Evolutionary conservation across 2,888 invertebrate species (phyloP).

Genomic region (Cryptus armator): DNA sequence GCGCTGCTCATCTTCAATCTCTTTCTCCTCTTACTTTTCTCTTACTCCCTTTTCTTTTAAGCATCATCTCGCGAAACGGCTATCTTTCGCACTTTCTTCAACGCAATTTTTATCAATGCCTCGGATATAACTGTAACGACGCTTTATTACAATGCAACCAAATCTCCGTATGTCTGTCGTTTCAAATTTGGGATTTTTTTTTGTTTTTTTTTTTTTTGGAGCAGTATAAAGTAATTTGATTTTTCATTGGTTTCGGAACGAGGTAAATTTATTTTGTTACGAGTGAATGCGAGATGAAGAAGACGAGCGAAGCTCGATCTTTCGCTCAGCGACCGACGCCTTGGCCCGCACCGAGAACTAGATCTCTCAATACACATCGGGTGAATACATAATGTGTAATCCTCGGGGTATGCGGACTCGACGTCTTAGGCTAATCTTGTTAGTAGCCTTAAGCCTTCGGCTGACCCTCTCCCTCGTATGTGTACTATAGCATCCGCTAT

Average conservation of each 20-base stretch:
- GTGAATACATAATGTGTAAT: constrained; percentile 85
- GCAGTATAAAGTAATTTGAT: neutral
- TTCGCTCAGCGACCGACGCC: constrained; percentile 47
- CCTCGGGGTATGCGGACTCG: constrained; percentile 83
- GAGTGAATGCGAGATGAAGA: constrained; percentile 14
- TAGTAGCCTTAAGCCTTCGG: constrained; percentile 83
- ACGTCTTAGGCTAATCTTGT: constrained; percentile 85
- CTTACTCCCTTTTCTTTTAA: constrained; percentile 35
- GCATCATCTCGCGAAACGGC: constrained; percentile 16
- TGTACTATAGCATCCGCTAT: constrained; percentile 21
- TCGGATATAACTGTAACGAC: neutral
- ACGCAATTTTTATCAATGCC: constrained; percentile 16
- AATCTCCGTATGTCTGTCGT: too few species aligned
- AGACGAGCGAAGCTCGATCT: constrained; percentile 40
- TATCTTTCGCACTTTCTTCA: constrained; percentile 60
- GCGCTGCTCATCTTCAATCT: constrained; percentile 37
- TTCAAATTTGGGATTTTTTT: neutral
- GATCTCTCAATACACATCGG: constrained; percentile 81
- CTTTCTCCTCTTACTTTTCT: constrained; percentile 30
- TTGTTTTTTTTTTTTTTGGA: neutral
- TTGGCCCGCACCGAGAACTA: constrained; percentile 74
- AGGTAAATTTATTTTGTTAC: neutral
- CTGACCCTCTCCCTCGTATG: constrained; percentile 78
- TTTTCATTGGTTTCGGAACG: neutral
- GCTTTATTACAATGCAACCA: too few species aligned